A percentile compares a stretch with the other conserved stretches of the same genome.
Conservation (phyloP, 35 echinoderm and acorn worm species). For the Heliocidaris erythrogramma region DNA sequence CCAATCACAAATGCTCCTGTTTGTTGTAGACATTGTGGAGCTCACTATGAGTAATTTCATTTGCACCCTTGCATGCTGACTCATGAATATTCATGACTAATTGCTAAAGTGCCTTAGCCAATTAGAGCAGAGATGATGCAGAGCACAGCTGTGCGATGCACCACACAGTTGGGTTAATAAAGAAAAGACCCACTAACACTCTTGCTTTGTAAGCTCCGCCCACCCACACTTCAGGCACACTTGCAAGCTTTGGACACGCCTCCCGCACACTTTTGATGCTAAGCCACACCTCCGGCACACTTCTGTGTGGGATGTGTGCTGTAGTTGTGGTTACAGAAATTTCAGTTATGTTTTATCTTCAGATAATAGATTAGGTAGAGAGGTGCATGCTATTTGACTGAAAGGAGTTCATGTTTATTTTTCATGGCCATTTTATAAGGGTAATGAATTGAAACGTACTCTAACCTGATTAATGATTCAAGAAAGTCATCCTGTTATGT, state of each 20-base stretch:
- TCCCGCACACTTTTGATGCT: constrained; percentile 36
- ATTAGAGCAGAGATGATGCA: constrained; percentile 44
- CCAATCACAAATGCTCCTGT: constrained; percentile 13
- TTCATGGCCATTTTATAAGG: neutral
- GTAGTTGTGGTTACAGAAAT: neutral
- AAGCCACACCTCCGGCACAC: constrained; percentile 22
- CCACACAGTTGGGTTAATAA: neutral
- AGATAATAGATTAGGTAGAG: neutral
- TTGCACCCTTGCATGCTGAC: neutral
- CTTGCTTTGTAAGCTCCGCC: constrained; percentile 14
- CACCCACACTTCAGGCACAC: constrained; percentile 52
- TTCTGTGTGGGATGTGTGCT: neutral
- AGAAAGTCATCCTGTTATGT: neutral
- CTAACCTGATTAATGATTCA: neutral
- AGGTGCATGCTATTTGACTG: neutral
- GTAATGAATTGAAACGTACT: constrained; percentile 12
- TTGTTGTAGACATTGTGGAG: neutral
- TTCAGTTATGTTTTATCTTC: neutral
- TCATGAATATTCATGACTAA: constrained; percentile 36
- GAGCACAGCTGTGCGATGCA: constrained; percentile 15
- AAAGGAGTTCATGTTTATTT: neutral
- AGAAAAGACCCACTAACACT: neutral
- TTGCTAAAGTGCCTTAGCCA: constrained; percentile 34
- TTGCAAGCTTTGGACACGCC: constrained; percentile 7
- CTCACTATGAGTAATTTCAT: constrained; percentile 20